Percentiles rank a stretch among this genome's conserved stretches.
Evolutionary conservation across 2,113 vertebrate species (phyloP).

Genomic region (Megaceryle torquata): DNA sequence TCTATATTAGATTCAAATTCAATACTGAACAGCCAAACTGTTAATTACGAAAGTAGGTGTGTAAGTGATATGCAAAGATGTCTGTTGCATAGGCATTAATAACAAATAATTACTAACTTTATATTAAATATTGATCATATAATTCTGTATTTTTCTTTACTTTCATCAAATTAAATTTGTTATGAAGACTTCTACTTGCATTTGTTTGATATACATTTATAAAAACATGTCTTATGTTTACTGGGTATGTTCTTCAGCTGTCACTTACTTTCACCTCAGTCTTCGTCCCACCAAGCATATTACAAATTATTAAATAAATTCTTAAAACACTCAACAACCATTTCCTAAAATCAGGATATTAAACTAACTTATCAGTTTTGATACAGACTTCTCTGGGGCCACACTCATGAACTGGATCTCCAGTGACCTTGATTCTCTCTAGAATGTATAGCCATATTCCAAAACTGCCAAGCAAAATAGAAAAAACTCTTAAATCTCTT

Average conservation of each 20-base stretch:
- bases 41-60: neutral
- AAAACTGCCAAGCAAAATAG: neutral
- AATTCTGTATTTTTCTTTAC: neutral
- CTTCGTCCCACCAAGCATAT: neutral
- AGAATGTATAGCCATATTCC: neutral
- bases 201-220: neutral
- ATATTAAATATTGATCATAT: neutral
- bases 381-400: neutral
- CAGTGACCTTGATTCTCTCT: neutral
- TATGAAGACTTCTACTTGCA: neutral
- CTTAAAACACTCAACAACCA: neutral
- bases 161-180: neutral
- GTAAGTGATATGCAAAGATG: neutral
- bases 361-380: neutral
- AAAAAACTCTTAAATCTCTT: neutral
- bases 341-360: neutral
- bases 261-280: neutral
- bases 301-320: neutral
- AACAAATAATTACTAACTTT: neutral
- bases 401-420: neutral
- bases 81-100: neutral
- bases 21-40: neutral
- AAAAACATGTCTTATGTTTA: neutral
- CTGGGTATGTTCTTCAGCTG: neutral
- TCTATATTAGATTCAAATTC: neutral